Evolutionary conservation across 2,113 vertebrate genomes (phyloP).

Genomic region (Muntiacus muntjak): DNA sequence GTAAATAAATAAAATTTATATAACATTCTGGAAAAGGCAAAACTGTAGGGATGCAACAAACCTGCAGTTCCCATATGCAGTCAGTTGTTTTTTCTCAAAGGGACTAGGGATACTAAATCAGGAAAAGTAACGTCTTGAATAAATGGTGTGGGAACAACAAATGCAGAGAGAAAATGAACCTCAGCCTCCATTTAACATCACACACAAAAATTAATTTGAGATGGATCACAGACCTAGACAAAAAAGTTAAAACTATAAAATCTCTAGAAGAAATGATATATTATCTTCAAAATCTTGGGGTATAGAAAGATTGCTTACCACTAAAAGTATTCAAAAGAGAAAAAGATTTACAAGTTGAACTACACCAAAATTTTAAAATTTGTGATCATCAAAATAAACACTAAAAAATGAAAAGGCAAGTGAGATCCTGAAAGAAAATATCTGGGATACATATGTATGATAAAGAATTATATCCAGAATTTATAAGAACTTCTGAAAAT

Average conservation of each 20-base stretch:
- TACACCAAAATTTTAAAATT: neutral
- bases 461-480: neutral
- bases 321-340: neutral
- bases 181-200: neutral
- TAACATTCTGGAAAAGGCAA: neutral
- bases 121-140: neutral
- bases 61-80: neutral
- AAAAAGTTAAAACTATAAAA: slow-evolving; percentile 24
- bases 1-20: neutral
- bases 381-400: neutral
- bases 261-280: neutral
- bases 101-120: neutral
- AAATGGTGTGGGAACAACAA: neutral
- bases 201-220: neutral
- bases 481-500: neutral
- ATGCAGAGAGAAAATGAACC: neutral
- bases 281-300: neutral
- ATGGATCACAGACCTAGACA: neutral
- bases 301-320: neutral
- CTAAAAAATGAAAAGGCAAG: neutral
- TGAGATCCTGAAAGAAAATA: neutral
- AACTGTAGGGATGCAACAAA: neutral
- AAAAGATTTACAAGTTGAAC: neutral
- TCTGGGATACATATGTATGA: neutral
- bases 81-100: neutral